Percentiles rank a stretch among this genome's conserved stretches.
Conservation (phyloP, 2,888 invertebrate species). For the Neoscelio sp. region DNA sequence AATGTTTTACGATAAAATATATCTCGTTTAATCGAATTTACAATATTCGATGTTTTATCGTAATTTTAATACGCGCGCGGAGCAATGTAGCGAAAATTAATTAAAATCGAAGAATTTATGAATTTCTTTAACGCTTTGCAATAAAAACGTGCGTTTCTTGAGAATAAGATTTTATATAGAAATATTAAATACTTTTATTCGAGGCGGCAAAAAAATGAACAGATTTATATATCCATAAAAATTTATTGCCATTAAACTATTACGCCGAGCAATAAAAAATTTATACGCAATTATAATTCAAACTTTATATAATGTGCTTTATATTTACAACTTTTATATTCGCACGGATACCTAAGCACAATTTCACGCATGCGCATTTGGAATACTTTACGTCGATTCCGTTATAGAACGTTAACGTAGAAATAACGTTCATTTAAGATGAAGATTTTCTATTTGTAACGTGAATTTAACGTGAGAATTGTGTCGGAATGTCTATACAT, state of each 20-base stretch:
- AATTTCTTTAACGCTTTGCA: constrained; percentile 40
- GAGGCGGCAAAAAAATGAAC: constrained; percentile 51
- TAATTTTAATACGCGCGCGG: neutral
- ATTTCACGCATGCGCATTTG: neutral
- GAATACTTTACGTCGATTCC: too few species aligned
- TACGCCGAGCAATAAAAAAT: constrained; percentile 57
- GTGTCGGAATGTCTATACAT: too few species aligned
- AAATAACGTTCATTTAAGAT: too few species aligned
- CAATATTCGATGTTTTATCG: neutral
- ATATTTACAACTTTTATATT: constrained; percentile 25
- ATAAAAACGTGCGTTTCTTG: constrained; percentile 45
- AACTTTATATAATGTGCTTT: constrained; percentile 42
- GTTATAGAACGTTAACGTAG: too few species aligned
- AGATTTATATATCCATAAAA: constrained; percentile 64
- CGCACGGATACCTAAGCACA: neutral
- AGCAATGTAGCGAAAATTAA: constrained; percentile 42
- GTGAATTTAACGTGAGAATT: too few species aligned
- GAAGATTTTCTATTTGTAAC: too few species aligned
- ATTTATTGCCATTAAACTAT: constrained; percentile 60
- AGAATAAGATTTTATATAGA: constrained; percentile 50
- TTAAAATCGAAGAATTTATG: constrained; percentile 57
- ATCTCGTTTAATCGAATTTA: constrained; percentile 36
- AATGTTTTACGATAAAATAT: constrained; percentile 53
- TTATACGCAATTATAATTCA: constrained; percentile 57
- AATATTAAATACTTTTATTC: constrained; percentile 54